Conservation (phyloP, 2,888 invertebrate genomes). For the Ormyrus nitidulus region DNA sequence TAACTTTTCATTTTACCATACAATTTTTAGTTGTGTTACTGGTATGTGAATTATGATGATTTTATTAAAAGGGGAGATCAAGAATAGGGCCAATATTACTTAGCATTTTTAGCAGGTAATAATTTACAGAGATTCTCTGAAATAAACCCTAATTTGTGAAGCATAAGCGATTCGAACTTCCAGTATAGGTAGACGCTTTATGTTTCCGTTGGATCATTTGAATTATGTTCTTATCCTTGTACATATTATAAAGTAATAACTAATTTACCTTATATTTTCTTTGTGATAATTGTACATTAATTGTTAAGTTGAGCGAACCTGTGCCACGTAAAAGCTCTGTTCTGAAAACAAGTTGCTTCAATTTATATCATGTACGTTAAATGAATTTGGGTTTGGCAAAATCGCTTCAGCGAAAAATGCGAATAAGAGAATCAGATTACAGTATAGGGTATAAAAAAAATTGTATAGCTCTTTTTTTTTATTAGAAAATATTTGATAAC, state of each 20-base stretch:
- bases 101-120: slow-evolving; percentile 42
- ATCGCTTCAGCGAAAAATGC: slow-evolving; percentile 17
- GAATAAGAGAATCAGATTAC: slow-evolving; percentile 30
- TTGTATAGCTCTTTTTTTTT: slow-evolving; percentile 37
- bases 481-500: slow-evolving; percentile 49
- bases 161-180: slow-evolving; percentile 21
- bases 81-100: slow-evolving; percentile 46
- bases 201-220: slow-evolving; percentile 30
- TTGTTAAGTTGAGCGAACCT: slow-evolving; percentile 65
- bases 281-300: slow-evolving; percentile 65
- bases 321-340: slow-evolving; percentile 58
- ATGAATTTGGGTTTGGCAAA: slow-evolving; percentile 37
- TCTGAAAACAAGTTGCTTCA: slow-evolving; percentile 22
- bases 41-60: slow-evolving; percentile 8
- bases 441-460: slow-evolving; percentile 10
- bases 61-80: slow-evolving; percentile 25
- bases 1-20: slow-evolving; percentile 21
- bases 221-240: slow-evolving; percentile 42
- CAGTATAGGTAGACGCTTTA: slow-evolving; percentile 23
- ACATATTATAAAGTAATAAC: slow-evolving; percentile 41
- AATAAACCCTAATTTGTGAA: slow-evolving; percentile 23
- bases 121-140: slow-evolving; percentile 27
- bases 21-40: slow-evolving; percentile 32
- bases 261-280: slow-evolving; percentile 38
- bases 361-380: slow-evolving; percentile 28